Base-by-base conservation (phyloP, 2,113 vertebrate genomes). In the Leucopsar rothschildi region DNA sequence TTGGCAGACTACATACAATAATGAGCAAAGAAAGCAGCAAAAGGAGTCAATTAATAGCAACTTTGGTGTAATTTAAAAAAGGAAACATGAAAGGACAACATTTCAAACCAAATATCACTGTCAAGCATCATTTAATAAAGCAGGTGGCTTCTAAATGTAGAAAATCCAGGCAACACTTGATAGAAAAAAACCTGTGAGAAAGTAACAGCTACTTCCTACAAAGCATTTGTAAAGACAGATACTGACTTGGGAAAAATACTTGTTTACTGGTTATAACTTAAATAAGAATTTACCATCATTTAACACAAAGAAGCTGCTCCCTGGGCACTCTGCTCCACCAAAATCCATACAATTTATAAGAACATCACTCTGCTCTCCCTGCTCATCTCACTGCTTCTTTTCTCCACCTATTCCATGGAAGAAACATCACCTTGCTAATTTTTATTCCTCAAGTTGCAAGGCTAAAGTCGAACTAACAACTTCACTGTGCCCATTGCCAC, bases 401-500 rank as follows among this genome's bases (percentile, higher is more conserved):
- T 56, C 17, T 86, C 65, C 25, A 45, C 28, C 5, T 12, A 15
- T 16, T 9, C 60, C 22, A 6, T 7, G 10, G 82, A 45, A 55
- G 5, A 55, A 45, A 11, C 12, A 21, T 9, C 68, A 73, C 14
- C 21, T 59, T 65, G 8, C 12, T 33, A 31, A 29, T 15, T 33
- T 40, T 27, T 25, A 35, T 57, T 44, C 5, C 40, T 57, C 40
- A 40, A 44, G 50, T 7, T 49, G 25, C 45, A 65, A 82, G 40
- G 42, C 18, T 52, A 14, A 47, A 47, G 23, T 1, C 56, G 21
- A 86, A 18, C 25, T 22, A 70, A 77, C 13, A 79, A 8, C 15
- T 10, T 28, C 7, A 55, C 1, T 18, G 14, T 56, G 2, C 17
- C 22, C 2, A 1, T 42, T 60, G 10, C 35, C 45, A 6, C 6